Percentiles rank a stretch among this genome's conserved stretches.
These are phyloP conservation scores for Barbus barbus DNA, from an alignment of 2,113 vertebrate species.

Conservation along the genomic window DNA sequence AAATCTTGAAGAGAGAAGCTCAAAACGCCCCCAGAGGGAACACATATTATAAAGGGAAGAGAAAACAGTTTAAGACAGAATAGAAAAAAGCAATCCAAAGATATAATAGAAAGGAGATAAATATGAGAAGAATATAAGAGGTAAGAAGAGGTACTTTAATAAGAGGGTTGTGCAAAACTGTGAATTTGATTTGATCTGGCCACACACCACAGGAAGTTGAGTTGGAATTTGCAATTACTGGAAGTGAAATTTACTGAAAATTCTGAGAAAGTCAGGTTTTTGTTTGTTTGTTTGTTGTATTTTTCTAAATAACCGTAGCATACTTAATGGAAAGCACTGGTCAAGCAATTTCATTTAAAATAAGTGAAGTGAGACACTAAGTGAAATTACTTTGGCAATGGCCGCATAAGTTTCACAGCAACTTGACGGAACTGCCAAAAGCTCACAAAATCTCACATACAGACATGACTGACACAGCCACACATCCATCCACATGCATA, in stretches of 20 bases:
- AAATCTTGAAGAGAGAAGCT: not conserved
- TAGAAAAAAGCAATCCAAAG: not conserved
- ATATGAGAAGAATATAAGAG: not conserved
- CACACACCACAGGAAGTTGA: not conserved
- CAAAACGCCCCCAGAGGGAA: not conserved
- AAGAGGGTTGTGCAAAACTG: not conserved
- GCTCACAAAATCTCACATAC: constrained; percentile 29
- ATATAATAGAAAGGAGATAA: too few species aligned
- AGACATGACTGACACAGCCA: constrained; percentile 29
- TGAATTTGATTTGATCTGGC: not conserved
- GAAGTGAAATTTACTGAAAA: not conserved
- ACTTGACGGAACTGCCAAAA: constrained; percentile 17
- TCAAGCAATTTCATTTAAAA: constrained; percentile 29
- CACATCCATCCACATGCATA: constrained; percentile 43
- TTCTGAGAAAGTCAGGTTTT: not conserved
- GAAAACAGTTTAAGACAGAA: not conserved
- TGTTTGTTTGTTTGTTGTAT: not conserved
- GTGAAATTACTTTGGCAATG: constrained; percentile 31
- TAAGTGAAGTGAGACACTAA: constrained; percentile 20
- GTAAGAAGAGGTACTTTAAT: constrained; percentile 7
- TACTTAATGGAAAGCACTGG: not conserved
- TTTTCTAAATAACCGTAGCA: not conserved
- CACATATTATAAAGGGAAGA: constrained; percentile 2
- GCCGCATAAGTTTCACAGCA: constrained; percentile 19
- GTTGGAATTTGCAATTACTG: not conserved